A percentile compares a stretch with the other conserved stretches of the same genome.
These are phyloP conservation scores for Dendropsophus ebraccatus DNA, from an alignment of 2,113 vertebrate species.

Conservation along the genomic window DNA sequence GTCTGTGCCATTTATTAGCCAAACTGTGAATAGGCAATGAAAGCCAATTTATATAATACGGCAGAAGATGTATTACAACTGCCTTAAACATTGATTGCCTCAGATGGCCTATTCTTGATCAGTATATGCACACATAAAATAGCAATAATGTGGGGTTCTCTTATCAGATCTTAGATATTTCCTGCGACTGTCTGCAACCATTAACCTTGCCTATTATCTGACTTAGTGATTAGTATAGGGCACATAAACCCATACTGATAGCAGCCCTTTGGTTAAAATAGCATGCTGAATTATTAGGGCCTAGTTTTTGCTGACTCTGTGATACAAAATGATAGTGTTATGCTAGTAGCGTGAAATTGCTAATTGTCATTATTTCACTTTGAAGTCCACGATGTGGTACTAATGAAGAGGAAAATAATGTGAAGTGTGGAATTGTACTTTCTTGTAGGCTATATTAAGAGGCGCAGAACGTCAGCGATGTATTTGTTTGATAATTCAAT, in stretches of 20 bases:
- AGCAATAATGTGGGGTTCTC: conserved; percentile 73
- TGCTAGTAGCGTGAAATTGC: conserved; percentile 72
- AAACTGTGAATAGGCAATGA: conserved; percentile 85
- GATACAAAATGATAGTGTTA: conserved; percentile 82
- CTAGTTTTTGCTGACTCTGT: conserved; percentile 83
- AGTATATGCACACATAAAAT: conserved; percentile 71
- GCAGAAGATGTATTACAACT: conserved; percentile 77
- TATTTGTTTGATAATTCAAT: conserved; percentile 65
- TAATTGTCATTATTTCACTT: conserved; percentile 85
- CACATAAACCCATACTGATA: conserved; percentile 81
- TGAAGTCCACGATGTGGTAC: conserved; percentile 71
- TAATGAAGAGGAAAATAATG: conserved; percentile 72
- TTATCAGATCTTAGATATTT: conserved; percentile 86
- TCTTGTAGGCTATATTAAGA: conserved; percentile 58
- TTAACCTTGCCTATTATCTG: conserved; percentile 87
- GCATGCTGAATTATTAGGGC: conserved; percentile 75
- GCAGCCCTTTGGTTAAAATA: conserved; percentile 70
- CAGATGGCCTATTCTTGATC: conserved; percentile 71
- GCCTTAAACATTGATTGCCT: conserved; percentile 81
- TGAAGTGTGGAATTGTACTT: conserved; percentile 62
- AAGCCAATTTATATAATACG: conserved; percentile 81
- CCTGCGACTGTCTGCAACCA: conserved; percentile 78
- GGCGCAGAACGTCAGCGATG: conserved; percentile 52
- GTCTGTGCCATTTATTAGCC: conserved; percentile 85
- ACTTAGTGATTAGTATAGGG: conserved; percentile 84